Conservation (phyloP, 2,113 vertebrate genomes). For the Tragelaphus scriptus region DNA sequence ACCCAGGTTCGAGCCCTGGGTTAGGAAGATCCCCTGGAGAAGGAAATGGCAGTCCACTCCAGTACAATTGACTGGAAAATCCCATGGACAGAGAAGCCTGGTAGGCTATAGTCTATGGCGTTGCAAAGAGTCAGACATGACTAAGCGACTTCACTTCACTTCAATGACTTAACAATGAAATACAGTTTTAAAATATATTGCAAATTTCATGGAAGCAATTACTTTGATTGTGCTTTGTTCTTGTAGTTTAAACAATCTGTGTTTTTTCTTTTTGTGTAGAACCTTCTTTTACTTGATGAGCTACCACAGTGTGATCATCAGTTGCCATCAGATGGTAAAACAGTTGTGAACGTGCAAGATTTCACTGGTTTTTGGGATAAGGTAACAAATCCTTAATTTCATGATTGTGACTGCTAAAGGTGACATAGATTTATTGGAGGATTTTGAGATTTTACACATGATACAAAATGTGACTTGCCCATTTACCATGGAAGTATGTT, state of each 20-base stretch:
- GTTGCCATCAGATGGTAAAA: background rate
- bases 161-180: accelerated
- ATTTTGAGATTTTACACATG: background rate
- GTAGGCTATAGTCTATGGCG: too few relatives aligned
- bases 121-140: too few relatives aligned
- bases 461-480: background rate
- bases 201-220: background rate
- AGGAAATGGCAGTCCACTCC: too few relatives aligned
- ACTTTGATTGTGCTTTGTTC: background rate
- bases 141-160: too few relatives aligned
- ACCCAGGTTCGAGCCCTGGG: too few relatives aligned
- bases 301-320: background rate
- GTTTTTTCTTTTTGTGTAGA: background rate
- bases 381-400: background rate
- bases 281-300: background rate
- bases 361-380: background rate
- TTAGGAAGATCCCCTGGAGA: too few relatives aligned
- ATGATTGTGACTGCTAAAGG: accelerated
- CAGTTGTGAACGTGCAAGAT: accelerated
- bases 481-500: background rate
- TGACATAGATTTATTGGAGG: background rate
- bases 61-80: too few relatives aligned
- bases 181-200: background rate
- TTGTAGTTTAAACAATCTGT: background rate
- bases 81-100: too few relatives aligned